Evolutionary conservation across 2,113 vertebrate species (phyloP).

Genomic region (Anguilla rostrata): DNA sequence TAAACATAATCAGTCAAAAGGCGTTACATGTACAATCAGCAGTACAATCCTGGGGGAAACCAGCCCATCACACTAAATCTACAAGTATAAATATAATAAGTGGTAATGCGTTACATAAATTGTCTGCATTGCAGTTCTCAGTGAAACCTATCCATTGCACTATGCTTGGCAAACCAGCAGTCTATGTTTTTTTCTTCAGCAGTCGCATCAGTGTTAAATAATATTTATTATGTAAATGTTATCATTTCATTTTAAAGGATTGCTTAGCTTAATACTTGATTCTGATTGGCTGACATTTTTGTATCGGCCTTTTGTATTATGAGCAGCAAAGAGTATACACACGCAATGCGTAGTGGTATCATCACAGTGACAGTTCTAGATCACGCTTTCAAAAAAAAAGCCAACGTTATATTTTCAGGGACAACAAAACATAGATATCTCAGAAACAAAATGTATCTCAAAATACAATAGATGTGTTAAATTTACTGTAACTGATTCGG

Average conservation of each 20-base stretch:
- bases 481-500: no score
- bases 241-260: neutral
- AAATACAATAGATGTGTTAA: no score
- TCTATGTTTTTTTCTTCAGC: conserved; percentile 51
- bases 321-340: no score
- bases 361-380: no score
- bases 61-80: conserved; percentile 40
- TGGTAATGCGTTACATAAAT: conserved; percentile 61
- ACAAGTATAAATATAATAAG: neutral
- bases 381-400: no score
- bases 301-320: no score
- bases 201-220: conserved; percentile 54
- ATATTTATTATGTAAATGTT: conserved; percentile 35
- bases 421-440: no score
- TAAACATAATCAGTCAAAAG: conserved; percentile 36
- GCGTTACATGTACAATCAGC: conserved; percentile 58
- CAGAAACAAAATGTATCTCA: no score
- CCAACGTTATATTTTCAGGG: no score
- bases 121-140: conserved; percentile 41
- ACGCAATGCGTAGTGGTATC: no score
- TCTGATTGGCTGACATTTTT: no score
- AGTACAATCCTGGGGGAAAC: conserved; percentile 60
- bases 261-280: no score
- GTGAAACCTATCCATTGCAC: conserved; percentile 61
- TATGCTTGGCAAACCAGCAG: neutral